Evolutionary conservation across 2,888 invertebrate species (phyloP).

Genomic region (Erebia epiphron): DNA sequence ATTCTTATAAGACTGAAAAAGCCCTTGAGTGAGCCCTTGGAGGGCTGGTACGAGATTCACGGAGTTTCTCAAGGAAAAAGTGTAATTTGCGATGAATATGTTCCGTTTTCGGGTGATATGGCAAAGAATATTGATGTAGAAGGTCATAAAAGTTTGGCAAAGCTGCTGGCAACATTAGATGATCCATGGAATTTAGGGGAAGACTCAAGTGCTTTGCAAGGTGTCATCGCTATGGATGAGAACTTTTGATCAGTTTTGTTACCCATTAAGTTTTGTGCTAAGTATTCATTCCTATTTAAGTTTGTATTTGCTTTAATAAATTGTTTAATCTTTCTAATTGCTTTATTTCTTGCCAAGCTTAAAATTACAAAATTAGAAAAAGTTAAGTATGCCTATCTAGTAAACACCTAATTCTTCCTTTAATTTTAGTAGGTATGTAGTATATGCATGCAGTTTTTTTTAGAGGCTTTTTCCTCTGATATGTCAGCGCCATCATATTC

Average conservation of each 20-base stretch:
- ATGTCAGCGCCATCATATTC: too few relatives aligned
- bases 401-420: too few relatives aligned
- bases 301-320: neutral
- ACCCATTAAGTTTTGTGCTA: neutral
- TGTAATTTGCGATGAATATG: slow-evolving; percentile 73
- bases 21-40: slow-evolving; percentile 68
- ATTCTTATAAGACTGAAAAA: slow-evolving; percentile 65
- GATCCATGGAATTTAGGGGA: slow-evolving; percentile 79
- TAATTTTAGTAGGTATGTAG: too few relatives aligned
- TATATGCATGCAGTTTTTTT: too few relatives aligned
- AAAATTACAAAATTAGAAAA: too few relatives aligned
- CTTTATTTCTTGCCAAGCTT: neutral
- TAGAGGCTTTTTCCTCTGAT: too few relatives aligned
- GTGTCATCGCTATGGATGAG: slow-evolving; percentile 63
- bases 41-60: slow-evolving; percentile 77
- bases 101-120: slow-evolving; percentile 66
- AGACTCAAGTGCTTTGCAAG: slow-evolving; percentile 53
- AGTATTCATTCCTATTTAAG: neutral
- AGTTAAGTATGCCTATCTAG: too few relatives aligned
- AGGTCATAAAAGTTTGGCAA: slow-evolving; percentile 71
- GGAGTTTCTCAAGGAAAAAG: slow-evolving; percentile 75
- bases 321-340: neutral
- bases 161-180: slow-evolving; percentile 68
- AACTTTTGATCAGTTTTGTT: neutral
- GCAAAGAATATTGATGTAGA: slow-evolving; percentile 70